Conservation (phyloP, 2,113 vertebrate species). For the Vulpes vulpes region DNA sequence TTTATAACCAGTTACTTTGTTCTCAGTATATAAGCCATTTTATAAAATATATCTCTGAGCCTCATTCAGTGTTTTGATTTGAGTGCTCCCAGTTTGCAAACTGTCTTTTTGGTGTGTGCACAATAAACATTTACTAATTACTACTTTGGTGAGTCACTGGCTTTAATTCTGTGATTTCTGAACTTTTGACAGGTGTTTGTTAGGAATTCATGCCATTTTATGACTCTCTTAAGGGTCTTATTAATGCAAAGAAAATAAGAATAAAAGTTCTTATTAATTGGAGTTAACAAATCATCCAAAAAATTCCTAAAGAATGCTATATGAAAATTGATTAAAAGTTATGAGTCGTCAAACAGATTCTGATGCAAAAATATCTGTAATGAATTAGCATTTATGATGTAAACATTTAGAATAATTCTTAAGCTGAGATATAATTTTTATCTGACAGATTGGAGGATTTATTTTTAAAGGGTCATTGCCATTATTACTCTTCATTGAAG, state of each 20-base stretch:
- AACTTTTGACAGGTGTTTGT: background rate
- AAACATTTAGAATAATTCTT: constrained; percentile 16
- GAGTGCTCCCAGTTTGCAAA: background rate
- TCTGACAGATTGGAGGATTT: background rate
- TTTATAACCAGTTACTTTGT: background rate
- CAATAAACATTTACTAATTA: background rate
- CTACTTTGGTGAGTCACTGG: background rate
- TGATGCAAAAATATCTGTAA: background rate
- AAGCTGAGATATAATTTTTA: constrained; percentile 45
- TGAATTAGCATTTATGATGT: background rate
- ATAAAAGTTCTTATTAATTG: background rate
- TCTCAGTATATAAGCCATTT: background rate
- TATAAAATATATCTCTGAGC: background rate
- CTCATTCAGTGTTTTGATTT: background rate
- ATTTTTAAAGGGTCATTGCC: constrained; percentile 5
- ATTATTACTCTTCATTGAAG: constrained; percentile 25
- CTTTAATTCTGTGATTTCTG: background rate
- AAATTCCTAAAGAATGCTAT: background rate
- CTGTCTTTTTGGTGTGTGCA: background rate
- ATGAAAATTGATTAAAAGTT: constrained; percentile 16
- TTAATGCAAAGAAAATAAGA: background rate
- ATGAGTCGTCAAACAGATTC: background rate
- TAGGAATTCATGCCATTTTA: constrained; percentile 20
- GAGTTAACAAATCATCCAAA: background rate
- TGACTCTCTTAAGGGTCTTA: background rate